Base-by-base conservation (phyloP, 2,113 vertebrate genomes). In the Python bivittatus region DNA sequence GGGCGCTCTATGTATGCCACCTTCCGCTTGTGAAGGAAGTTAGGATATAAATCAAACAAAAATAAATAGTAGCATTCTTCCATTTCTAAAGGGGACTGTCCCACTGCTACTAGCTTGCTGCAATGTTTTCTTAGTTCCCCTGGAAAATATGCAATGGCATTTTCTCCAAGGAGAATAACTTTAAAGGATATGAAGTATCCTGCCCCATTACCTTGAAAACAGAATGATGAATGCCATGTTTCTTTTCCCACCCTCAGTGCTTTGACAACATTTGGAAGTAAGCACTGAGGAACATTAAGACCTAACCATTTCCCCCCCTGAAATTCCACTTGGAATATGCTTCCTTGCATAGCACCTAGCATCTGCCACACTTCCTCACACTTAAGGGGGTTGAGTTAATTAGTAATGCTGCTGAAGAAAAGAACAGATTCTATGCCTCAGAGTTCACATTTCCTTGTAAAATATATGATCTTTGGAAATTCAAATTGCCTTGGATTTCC, bases 331-430 rank as follows among this genome's bases (percentile, higher is more conserved):
- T 44, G 29, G 86, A 88, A 88, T 23, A 52, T 22, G 25, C 12
- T 85, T 85, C 33, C 57, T 54, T 61, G 23, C 15, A 29, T 72
- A 44, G 85, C 29, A 88, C 91, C 84, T 56, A 91, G 84, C 84
- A 89, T 84, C 86, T 92, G 68, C 86, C 87, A 85, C 10, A 54
- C 29, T 85, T 64, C 79, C n/a, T 89, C 48, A 85, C 79, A 53
- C 13, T 64, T 72, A 27, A 89, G 23, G 57, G 33, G 42, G 64
- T 84, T 42, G 44, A 84, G 23, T 60, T 42, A 92, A 84, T 89
- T 84, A 64, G 29, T 85, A 92, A 54, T 85, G 13, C 58, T 44
- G 8, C 68, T 57, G 57, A 93, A 90, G 1, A 57, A 91, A 95
- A 84, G 1, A 88, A 0, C 8, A 92, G 53, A 92, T 93, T 64